A percentile compares a stretch with the other conserved stretches of the same genome.
Conservation (phyloP, 2,113 vertebrate genomes). For the Paralichthys olivaceus region DNA sequence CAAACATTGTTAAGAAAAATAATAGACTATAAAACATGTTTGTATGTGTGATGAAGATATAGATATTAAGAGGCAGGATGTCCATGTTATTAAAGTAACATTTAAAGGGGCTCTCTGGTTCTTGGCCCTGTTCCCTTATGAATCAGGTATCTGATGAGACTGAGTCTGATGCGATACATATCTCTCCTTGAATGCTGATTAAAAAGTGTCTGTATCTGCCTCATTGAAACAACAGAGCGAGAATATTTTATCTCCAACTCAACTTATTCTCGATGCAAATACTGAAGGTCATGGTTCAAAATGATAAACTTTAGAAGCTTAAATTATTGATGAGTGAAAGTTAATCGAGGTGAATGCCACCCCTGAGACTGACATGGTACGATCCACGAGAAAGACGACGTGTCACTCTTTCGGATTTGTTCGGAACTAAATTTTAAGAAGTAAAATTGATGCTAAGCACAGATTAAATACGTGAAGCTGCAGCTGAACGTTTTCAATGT, state of each 20-base stretch:
- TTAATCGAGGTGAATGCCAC: not conserved
- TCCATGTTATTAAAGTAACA: no score
- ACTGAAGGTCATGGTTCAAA: not conserved
- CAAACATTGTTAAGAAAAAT: not conserved
- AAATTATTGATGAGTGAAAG: not conserved
- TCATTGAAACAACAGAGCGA: not conserved
- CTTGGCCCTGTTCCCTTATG: no score
- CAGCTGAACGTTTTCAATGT: not conserved
- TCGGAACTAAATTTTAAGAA: not conserved
- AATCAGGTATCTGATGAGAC: not conserved
- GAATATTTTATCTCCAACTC: not conserved
- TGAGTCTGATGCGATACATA: not conserved
- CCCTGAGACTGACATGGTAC: not conserved
- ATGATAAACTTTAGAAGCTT: not conserved
- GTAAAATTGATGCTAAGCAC: not conserved
- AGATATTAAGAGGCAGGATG: not conserved
- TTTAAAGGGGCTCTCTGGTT: no score
- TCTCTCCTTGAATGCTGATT: not conserved
- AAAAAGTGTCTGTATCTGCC: not conserved
- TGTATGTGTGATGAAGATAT: not conserved
- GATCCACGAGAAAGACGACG: not conserved
- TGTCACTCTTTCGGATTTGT: not conserved
- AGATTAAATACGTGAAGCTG: not conserved
- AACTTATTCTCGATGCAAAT: not conserved
- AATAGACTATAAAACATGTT: not conserved